Conservation (phyloP, 1,140 invertebrate species). For the Drosophila eugracilis region DNA sequence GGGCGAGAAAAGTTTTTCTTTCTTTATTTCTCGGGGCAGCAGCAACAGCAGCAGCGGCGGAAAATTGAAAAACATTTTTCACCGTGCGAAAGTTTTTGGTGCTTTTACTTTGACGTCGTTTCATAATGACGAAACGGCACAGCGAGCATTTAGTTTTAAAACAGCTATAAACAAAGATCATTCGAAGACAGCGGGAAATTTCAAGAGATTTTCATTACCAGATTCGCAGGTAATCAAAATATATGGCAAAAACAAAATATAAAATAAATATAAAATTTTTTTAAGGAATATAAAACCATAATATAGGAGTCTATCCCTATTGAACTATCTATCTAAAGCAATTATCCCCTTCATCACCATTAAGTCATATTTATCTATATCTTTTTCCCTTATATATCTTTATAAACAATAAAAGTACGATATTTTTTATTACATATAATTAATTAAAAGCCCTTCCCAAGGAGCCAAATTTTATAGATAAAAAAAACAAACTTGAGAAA, state of each 20-base stretch:
- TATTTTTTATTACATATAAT: not conserved
- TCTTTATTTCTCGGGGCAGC: constrained; percentile 10
- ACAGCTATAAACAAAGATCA: constrained; percentile 68
- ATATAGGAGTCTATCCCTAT: no score
- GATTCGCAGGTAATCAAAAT: not conserved
- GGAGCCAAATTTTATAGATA: not conserved
- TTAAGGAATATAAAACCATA: no score
- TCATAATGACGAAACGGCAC: constrained; percentile 74
- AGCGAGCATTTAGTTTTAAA: constrained; percentile 61
- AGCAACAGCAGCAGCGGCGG: constrained; percentile 29
- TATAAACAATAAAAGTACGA: no score
- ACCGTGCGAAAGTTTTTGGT: constrained; percentile 65
- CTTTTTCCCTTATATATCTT: no score
- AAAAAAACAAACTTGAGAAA: not conserved
- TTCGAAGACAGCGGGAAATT: constrained; percentile 33
- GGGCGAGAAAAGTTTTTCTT: constrained; percentile 39
- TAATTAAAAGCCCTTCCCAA: not conserved
- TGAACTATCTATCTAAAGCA: no score
- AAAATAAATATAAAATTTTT: not conserved
- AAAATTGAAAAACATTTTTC: constrained; percentile 79
- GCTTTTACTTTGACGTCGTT: constrained; percentile 74
- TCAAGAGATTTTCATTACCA: constrained; percentile 33
- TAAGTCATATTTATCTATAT: no score
- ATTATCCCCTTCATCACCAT: no score
- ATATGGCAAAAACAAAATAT: not conserved